Percentiles rank a stretch among this genome's conserved stretches.
Evolutionary conservation across 2,888 invertebrate genomes (phyloP).

Genomic region (Dryocosmus kuriphilus): DNA sequence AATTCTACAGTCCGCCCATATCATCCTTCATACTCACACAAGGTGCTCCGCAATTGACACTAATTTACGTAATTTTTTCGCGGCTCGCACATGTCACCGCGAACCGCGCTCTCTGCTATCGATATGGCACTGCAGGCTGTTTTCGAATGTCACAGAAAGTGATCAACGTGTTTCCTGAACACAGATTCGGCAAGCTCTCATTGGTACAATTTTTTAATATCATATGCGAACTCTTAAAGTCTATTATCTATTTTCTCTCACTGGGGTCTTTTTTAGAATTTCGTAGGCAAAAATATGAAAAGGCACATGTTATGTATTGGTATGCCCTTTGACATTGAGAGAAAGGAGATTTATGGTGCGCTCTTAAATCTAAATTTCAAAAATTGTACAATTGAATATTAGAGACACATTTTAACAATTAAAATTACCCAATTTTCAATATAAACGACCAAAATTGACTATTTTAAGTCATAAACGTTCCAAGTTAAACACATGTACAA

Average conservation of each 20-base stretch:
- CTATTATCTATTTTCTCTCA: neutral
- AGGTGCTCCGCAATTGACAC: constrained; percentile 69
- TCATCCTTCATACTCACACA: constrained; percentile 53
- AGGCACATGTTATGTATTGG: too few relatives aligned
- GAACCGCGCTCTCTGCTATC: constrained; percentile 21
- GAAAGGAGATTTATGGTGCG: too few relatives aligned
- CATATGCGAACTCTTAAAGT: neutral
- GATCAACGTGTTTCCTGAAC: constrained; percentile 26
- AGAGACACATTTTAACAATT: too few relatives aligned
- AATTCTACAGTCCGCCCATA: constrained; percentile 57
- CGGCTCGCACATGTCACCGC: constrained; percentile 40
- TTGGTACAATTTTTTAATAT: neutral
- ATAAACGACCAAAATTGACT: too few relatives aligned
- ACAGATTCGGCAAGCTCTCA: neutral
- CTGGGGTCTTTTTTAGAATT: neutral
- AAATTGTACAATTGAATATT: too few relatives aligned
- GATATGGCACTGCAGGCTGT: constrained; percentile 1
- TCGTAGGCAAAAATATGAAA: too few relatives aligned
- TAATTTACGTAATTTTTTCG: constrained; percentile 74
- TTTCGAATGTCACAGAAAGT: neutral
- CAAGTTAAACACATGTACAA: too few relatives aligned
- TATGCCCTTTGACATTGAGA: too few relatives aligned
- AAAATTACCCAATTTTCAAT: too few relatives aligned
- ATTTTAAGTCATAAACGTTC: too few relatives aligned
- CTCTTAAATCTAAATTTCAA: too few relatives aligned